Conservation (phyloP, 2,888 invertebrate genomes). For the Hydriomena furcata region DNA sequence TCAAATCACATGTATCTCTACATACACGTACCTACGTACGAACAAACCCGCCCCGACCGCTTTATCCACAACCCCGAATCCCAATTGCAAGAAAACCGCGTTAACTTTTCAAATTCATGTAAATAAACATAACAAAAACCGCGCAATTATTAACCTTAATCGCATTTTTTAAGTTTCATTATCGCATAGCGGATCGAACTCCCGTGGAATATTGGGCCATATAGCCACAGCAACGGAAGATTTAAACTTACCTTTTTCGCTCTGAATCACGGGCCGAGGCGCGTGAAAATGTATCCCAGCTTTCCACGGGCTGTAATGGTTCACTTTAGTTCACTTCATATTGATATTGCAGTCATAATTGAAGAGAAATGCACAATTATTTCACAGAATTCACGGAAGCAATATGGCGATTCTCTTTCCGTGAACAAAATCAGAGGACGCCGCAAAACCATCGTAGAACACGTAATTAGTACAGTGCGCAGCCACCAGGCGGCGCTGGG, state of each 20-base stretch:
- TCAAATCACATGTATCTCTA: conserved; percentile 79
- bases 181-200: conserved; percentile 85
- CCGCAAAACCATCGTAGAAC: conserved; percentile 64
- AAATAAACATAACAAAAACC: conserved; percentile 84
- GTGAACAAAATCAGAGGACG: conserved; percentile 83
- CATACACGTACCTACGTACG: conserved; percentile 78
- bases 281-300: conserved; percentile 59
- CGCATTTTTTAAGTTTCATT: conserved; percentile 85
- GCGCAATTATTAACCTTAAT: conserved; percentile 85
- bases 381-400: conserved; percentile 81
- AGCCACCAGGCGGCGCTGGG: conserved; percentile 66
- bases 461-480: conserved; percentile 81
- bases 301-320: conserved; percentile 57
- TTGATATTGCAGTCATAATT: conserved; percentile 80
- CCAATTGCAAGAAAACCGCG: conserved; percentile 76
- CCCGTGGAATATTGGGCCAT: conserved; percentile 85
- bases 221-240: conserved; percentile 81
- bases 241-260: conserved; percentile 80
- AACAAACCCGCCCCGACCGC: conserved; percentile 71
- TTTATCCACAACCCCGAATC: conserved; percentile 55
- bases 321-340: conserved; percentile 75
- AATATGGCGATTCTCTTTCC: conserved; percentile 83
- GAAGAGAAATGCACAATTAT: conserved; percentile 77
- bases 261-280: conserved; percentile 54
- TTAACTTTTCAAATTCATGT: conserved; percentile 83